Evolutionary conservation across 2,797 vertebrate species (phyloP).

Genomic region (Malacoraja senta): DNA sequence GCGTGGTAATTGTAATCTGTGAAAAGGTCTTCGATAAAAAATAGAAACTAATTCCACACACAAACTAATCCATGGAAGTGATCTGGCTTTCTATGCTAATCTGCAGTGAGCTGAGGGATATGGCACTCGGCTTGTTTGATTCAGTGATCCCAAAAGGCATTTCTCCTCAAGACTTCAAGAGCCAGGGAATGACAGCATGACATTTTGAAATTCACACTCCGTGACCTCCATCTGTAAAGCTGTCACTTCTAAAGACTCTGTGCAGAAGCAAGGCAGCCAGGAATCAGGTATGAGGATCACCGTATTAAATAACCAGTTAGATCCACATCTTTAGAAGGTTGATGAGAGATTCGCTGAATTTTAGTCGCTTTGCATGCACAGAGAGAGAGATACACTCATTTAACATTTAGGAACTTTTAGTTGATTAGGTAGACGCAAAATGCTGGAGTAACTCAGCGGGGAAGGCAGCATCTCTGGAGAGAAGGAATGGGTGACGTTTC

Average conservation of each 20-base stretch:
- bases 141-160: constrained; percentile 11
- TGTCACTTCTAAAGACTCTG: neutral
- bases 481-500: too few species aligned
- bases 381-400: neutral
- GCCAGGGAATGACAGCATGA: constrained; percentile 11
- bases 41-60: neutral
- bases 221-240: constrained; percentile 23
- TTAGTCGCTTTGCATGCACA: neutral
- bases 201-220: constrained; percentile 25
- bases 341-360: neutral
- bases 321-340: neutral
- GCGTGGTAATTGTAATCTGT: neutral
- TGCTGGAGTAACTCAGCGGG: too few species aligned
- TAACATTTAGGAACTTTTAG: neutral
- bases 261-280: neutral
- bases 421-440: too few species aligned
- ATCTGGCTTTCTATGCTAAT: neutral
- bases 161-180: neutral
- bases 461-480: too few species aligned
- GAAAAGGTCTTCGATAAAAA: neutral
- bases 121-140: neutral
- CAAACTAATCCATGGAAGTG: neutral
- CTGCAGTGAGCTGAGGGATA: neutral
- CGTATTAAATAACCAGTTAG: neutral
- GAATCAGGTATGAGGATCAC: neutral